Evolutionary conservation across 2,113 vertebrate species (phyloP).

Genomic region (Potamarius usumacintae): DNA sequence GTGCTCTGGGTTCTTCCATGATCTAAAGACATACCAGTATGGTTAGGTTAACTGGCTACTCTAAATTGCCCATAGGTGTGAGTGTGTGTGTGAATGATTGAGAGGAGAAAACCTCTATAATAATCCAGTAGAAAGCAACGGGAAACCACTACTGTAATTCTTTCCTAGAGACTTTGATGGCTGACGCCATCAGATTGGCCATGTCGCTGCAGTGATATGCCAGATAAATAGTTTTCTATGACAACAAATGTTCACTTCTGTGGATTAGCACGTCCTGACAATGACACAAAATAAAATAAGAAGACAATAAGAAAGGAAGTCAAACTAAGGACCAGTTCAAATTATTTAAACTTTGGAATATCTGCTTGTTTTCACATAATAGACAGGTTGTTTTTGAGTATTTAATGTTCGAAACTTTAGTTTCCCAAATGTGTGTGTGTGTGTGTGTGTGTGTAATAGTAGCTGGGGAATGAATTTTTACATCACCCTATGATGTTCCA

Average conservation of each 20-base stretch:
- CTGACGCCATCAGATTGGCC: too few species aligned
- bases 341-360: background rate
- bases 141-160: too few species aligned
- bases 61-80: too few species aligned
- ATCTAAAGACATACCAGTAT: too few species aligned
- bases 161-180: too few species aligned
- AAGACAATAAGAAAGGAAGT: background rate
- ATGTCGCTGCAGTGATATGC: too few species aligned
- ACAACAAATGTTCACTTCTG: background rate
- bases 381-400: background rate
- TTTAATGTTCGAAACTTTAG: background rate
- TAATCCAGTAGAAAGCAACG: too few species aligned
- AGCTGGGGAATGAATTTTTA: constrained; percentile 29
- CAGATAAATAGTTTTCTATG: background rate
- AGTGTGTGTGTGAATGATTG: too few species aligned
- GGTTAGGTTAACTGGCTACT: too few species aligned
- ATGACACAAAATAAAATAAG: background rate
- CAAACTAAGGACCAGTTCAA: background rate
- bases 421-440: constrained; percentile 10
- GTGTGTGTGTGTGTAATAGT: constrained; percentile 10
- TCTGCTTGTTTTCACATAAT: background rate
- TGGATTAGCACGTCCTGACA: background rate
- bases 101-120: too few species aligned
- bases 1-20: too few species aligned
- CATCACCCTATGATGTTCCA: constrained; percentile 40